Percentiles rank a stretch among this genome's conserved stretches.
Evolutionary conservation across 2,888 invertebrate genomes (phyloP).

Genomic region (Zhuqinia jingwanae): DNA sequence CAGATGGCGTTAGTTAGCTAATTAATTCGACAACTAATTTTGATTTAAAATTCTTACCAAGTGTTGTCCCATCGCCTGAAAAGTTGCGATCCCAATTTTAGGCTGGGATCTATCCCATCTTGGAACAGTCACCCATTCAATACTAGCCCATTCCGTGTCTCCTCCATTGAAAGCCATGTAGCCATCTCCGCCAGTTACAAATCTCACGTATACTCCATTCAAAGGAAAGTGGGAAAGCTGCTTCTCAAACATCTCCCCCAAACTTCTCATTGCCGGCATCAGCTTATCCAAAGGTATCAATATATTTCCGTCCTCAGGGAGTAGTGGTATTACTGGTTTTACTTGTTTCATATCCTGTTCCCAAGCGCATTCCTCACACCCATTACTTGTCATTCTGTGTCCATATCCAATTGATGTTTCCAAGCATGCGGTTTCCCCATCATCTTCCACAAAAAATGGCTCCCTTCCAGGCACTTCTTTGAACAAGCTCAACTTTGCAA

Average conservation of each 20-base stretch:
- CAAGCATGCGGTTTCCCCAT: slow-evolving; percentile 24
- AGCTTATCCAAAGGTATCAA: slow-evolving; percentile 6
- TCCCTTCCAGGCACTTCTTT: slow-evolving; percentile 47
- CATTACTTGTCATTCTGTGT: slow-evolving; percentile 44
- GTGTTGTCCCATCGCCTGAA: slow-evolving; percentile 30
- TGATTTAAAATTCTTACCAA: slow-evolving; percentile 20
- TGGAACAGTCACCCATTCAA: slow-evolving; percentile 12
- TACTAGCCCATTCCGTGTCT: background rate
- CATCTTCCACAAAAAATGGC: slow-evolving; percentile 57
- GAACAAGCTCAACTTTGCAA: slow-evolving; percentile 42
- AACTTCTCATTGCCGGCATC: slow-evolving; percentile 1
- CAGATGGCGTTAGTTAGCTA: background rate
- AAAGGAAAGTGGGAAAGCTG: slow-evolving; percentile 17
- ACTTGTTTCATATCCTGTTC: background rate
- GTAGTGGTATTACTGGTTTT: background rate
- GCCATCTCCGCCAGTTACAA: background rate
- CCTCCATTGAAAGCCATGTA: slow-evolving; percentile 17
- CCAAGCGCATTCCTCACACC: slow-evolving; percentile 36
- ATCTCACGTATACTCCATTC: slow-evolving; percentile 37
- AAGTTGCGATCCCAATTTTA: slow-evolving; percentile 8
- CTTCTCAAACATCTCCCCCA: slow-evolving; percentile 20
- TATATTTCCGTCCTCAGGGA: background rate
- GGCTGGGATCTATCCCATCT: background rate
- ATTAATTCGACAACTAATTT: background rate
- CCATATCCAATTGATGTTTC: slow-evolving; percentile 22